Base-by-base conservation (phyloP, 2,113 vertebrate species). In the Formicarius rufipectus region DNA sequence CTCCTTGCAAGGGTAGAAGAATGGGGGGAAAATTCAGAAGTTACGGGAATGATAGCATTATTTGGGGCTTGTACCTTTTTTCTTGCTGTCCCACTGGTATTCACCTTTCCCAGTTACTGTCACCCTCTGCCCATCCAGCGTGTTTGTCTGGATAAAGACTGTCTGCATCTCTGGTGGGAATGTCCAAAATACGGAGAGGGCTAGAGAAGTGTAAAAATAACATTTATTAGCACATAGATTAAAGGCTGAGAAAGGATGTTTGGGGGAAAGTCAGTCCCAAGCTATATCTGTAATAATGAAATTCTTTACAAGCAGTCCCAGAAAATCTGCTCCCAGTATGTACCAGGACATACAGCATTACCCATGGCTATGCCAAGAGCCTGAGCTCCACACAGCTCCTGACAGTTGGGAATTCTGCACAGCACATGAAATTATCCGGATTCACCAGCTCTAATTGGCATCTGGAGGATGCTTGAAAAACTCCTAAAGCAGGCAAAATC, bases 181-280 rank as follows among this genome's bases (percentile, higher is more conserved):
- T 1, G n/a, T 72, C 60, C 24, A 55, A 75, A 84, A 63, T 30
- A 40, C 1, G 10, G 73, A 81, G 68, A 85, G 39, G 25, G 27
- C 25, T 39, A 15, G 44, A 50, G 49, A 64, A 50, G 81, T 33
- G 53, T 72, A 76, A 93, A 95, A 95, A 86, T 84, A 74, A 31
- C 56, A 8, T 80, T 86, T 81, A 85, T 73, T 69, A 96, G 89
- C 49, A 74, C 56, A 58, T 52, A 73, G 58, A 87, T 75, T 77
- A 82, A 72, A 79, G 50, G 58, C 81, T 68, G n/a, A 37, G 58
- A 77, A 40, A 85, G 82, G 79, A 49, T 67, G 77, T 56, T 86
- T 78, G 72, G 79, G 90, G 91, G 82, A 45, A 93, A 96, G 82
- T 52, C 96, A 75, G 77, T 67, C 49, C 47, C 59, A 63, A 79